Evolutionary conservation across 1,140 invertebrate genomes (phyloP).

Genomic region (Muscidifurax raptorellus): DNA sequence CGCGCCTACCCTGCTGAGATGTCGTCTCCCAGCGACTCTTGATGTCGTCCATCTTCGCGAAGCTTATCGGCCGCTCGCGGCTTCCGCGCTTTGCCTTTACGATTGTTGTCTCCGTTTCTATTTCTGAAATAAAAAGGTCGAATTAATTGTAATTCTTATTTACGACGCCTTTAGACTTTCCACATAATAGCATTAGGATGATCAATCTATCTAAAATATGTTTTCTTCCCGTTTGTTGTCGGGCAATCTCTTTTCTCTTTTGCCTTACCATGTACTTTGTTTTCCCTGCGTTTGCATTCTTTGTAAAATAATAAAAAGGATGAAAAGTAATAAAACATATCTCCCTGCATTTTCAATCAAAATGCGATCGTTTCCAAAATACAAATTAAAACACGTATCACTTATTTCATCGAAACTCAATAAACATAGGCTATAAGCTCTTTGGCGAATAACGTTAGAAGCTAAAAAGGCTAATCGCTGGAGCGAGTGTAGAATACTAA

Average conservation of each 20-base stretch:
- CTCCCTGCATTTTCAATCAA: not conserved
- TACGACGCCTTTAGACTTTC: no score
- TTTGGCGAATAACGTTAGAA: not conserved
- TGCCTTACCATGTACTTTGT: no score
- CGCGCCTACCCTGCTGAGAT: slow-evolving; percentile 78
- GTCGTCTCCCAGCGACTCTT: slow-evolving; percentile 86
- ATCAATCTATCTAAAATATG: no score
- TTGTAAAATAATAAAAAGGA: no score
- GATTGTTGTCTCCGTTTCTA: slow-evolving; percentile 73
- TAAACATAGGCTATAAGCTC: not conserved
- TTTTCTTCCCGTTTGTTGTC: no score
- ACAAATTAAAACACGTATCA: not conserved
- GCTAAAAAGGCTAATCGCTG: not conserved
- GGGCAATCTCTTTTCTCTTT: no score
- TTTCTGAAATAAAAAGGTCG: slow-evolving; percentile 61
- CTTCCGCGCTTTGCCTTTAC: slow-evolving; percentile 76
- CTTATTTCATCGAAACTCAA: not conserved
- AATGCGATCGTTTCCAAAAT: not conserved
- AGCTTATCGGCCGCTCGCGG: slow-evolving; percentile 85
- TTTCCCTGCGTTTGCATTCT: no score
- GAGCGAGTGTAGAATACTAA: not conserved
- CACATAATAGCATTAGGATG: not conserved
- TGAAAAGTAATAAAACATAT: not conserved
- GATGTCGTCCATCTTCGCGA: slow-evolving; percentile 90
- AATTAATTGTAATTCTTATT: not conserved